These are phyloP conservation scores for Pelmatolapia mariae DNA, from an alignment of 2,113 vertebrate genomes.

Conservation along the genomic window DNA sequence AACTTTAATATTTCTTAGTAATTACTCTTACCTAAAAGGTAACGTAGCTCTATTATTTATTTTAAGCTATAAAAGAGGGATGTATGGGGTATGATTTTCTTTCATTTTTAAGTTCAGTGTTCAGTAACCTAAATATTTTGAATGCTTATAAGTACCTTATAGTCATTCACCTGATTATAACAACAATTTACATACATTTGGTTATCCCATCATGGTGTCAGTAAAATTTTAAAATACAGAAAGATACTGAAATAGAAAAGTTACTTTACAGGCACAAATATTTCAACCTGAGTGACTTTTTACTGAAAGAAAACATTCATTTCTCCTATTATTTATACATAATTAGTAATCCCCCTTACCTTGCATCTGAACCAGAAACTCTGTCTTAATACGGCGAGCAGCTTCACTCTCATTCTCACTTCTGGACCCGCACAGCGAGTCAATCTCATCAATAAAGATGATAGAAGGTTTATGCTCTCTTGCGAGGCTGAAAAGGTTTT, in stretches of 20 bases:
- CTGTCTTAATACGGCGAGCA: conserved; percentile 93
- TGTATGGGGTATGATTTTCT: not conserved
- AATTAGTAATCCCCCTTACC: conserved; percentile 61
- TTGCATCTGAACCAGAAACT: conserved; percentile 98
- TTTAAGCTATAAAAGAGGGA: not conserved
- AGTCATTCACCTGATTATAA: not conserved
- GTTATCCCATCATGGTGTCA: not conserved
- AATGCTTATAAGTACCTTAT: not conserved
- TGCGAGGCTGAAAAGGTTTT: conserved; percentile 92
- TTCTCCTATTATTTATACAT: not conserved
- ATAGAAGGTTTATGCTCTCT: conserved; percentile 95
- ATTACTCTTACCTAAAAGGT: not conserved
- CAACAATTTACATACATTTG: not conserved
- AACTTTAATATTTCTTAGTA: not conserved
- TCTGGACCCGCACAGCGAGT: conserved; percentile 93
- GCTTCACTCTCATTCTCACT: conserved; percentile 98
- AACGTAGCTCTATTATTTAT: not conserved
- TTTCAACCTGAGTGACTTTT: not conserved
- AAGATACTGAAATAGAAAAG: not conserved
- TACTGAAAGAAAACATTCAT: not conserved
- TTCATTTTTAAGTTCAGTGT: not conserved
- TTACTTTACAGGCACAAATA: not conserved
- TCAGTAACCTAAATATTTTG: not conserved
- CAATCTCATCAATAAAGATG: conserved; percentile 98
- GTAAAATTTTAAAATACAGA: not conserved